A percentile compares a stretch with the other conserved stretches of the same genome.
These are phyloP conservation scores for Cyclophora punctaria DNA, from an alignment of 2,888 invertebrate species.

Conservation along the genomic window DNA sequence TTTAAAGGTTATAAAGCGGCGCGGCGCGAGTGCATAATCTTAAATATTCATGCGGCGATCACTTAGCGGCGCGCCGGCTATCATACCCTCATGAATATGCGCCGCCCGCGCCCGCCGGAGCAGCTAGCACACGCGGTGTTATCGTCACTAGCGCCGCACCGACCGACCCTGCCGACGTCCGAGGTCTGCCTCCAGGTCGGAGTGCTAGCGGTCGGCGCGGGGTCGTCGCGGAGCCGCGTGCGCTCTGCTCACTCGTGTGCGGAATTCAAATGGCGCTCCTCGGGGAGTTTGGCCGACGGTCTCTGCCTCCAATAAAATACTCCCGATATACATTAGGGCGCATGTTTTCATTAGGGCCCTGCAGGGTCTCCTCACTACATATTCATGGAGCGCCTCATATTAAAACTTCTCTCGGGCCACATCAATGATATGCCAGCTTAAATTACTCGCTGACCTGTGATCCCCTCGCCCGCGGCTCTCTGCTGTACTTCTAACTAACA, in stretches of 20 bases:
- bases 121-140: not conserved
- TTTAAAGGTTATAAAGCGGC: not conserved
- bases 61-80: not conserved
- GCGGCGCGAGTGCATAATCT: constrained; percentile 10
- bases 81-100: not conserved
- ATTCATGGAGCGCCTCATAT: constrained; percentile 31
- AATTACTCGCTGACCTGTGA: no score
- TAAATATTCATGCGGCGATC: constrained; percentile 13
- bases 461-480: no score
- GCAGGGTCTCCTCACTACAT: constrained; percentile 27
- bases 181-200: no score
- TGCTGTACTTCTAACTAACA: no score
- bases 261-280: no score
- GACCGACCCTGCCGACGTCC: not conserved
- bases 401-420: constrained; percentile 21
- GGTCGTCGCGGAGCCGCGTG: no score
- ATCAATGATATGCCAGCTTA: constrained; percentile 1
- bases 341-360: not conserved
- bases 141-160: not conserved
- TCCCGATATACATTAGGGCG: not conserved
- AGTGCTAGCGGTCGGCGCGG: no score
- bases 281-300: no score
- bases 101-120: not conserved
- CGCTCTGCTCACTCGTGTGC: no score
- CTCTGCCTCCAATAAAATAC: not conserved